A percentile compares a stretch with the other conserved stretches of the same genome.
Conservation (phyloP, 2,113 vertebrate species). For the Falco punctatus region DNA sequence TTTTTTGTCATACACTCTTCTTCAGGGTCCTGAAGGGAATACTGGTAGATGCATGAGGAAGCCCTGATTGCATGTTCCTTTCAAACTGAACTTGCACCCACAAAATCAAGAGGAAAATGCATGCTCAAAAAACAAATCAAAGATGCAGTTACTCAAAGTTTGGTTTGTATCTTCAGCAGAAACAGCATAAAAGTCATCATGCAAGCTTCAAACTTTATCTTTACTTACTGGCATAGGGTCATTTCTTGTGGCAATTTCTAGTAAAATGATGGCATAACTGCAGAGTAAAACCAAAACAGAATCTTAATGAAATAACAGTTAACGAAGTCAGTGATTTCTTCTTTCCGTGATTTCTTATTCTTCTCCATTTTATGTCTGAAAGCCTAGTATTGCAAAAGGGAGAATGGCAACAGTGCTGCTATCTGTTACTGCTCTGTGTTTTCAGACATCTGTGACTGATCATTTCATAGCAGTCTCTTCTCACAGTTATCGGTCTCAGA, state of each 20-base stretch:
- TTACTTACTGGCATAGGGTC: constrained; percentile 80
- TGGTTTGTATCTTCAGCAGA: background rate
- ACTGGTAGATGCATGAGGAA: background rate
- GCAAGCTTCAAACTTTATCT: background rate
- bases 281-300: constrained; percentile 17
- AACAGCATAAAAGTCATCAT: background rate
- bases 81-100: background rate
- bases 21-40: background rate
- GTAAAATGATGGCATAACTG: constrained; percentile 85
- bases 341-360: background rate
- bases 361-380: background rate
- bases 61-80: background rate
- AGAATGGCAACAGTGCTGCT: background rate
- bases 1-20: background rate
- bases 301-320: background rate
- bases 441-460: background rate
- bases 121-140: background rate
- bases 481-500: background rate
- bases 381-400: background rate
- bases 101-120: background rate
- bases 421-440: background rate
- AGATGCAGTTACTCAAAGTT: background rate
- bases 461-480: background rate
- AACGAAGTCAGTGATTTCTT: background rate
- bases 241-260: constrained; percentile 85